These are phyloP conservation scores for Campopleginae sp. DNA, from an alignment of 2,888 invertebrate species.

Conservation along the genomic window DNA sequence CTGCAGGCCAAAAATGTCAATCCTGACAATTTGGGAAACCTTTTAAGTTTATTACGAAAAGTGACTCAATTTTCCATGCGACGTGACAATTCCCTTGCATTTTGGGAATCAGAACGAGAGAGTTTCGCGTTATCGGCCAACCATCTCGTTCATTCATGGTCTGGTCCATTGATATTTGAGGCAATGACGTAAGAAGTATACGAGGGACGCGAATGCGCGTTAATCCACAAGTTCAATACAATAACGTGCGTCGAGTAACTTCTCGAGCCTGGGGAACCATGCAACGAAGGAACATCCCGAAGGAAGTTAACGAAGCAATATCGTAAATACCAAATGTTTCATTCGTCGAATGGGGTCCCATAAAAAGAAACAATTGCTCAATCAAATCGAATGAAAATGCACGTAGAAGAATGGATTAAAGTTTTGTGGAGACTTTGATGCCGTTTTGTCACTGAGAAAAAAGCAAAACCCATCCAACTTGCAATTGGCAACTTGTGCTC, in stretches of 20 bases:
- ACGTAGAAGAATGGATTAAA: no score
- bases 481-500: no score
- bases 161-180: neutral
- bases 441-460: no score
- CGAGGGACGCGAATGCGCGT: neutral
- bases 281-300: neutral
- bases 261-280: neutral
- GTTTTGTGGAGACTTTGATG: no score
- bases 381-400: no score
- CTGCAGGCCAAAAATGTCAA: neutral
- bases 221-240: constrained; percentile 37
- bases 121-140: constrained; percentile 5
- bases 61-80: neutral
- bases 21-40: neutral
- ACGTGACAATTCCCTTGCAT: neutral
- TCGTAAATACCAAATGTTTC: neutral
- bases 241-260: neutral
- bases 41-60: neutral
- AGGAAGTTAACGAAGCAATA: constrained; percentile 12
- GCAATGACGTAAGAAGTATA: neutral
- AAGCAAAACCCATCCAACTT: no score
- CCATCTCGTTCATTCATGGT: constrained; percentile 8
- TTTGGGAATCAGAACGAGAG: neutral
- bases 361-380: no score
- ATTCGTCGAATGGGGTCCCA: no score